A percentile compares a stretch with the other conserved stretches of the same genome.
These are phyloP conservation scores for Nesidiocoris tenuis DNA, from an alignment of 2,888 invertebrate species.

Conservation along the genomic window DNA sequence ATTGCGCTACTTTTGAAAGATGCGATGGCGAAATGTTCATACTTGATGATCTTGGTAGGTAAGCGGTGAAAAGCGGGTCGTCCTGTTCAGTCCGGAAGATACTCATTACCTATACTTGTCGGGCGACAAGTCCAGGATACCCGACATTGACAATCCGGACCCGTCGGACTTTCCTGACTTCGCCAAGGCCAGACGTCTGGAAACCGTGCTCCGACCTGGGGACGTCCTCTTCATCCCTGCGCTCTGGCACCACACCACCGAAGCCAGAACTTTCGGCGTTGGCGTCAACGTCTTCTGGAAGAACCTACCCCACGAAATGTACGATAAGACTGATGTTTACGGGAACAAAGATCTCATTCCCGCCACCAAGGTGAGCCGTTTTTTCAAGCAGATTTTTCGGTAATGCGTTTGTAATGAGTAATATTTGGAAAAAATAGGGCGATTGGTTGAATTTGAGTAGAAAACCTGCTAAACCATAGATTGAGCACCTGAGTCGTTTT, in stretches of 20 bases:
- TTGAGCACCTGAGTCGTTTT: no score
- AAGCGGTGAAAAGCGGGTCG: constrained; percentile 57
- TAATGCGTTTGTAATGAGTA: no score
- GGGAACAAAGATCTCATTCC: constrained; percentile 60
- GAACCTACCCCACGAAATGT: constrained; percentile 55
- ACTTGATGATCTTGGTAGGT: constrained; percentile 48
- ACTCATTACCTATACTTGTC: constrained; percentile 57
- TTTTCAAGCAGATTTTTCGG: no score
- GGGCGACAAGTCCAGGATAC: constrained; percentile 59
- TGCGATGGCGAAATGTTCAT: no score
- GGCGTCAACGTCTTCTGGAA: constrained; percentile 61
- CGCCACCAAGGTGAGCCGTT: constrained; percentile 54
- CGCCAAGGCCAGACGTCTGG: constrained; percentile 54
- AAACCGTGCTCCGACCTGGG: constrained; percentile 56
- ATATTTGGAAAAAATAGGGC: no score
- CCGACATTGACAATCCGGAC: constrained; percentile 58
- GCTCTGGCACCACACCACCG: constrained; percentile 61
- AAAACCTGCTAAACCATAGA: no score
- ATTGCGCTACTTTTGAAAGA: no score
- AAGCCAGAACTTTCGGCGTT: constrained; percentile 57
- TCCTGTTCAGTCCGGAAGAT: constrained; percentile 58
- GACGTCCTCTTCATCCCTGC: constrained; percentile 61
- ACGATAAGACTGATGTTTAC: constrained; percentile 60
- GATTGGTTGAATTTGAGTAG: no score
- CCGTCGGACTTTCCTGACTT: constrained; percentile 56